Evolutionary conservation across 1,140 invertebrate genomes (phyloP).

Genomic region (Cyclina sinensis): DNA sequence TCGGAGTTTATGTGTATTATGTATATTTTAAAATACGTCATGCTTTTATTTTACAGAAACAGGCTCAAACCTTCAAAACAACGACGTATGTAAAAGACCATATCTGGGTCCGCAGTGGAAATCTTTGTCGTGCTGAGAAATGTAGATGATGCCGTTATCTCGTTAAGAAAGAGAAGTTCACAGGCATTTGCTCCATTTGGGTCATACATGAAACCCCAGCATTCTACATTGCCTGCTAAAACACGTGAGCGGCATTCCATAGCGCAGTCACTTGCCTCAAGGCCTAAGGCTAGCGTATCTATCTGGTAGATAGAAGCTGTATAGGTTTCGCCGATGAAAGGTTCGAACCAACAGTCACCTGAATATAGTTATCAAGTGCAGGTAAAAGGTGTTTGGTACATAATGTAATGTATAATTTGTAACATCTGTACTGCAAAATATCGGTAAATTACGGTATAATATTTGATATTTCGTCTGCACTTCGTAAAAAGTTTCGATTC

Average conservation of each 20-base stretch:
- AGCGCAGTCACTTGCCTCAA: conserved; percentile 20
- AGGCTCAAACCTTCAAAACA: conserved; percentile 57
- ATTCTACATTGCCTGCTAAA: neutral
- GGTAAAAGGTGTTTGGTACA: too few species aligned
- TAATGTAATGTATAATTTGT: too few species aligned
- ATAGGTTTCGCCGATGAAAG: conserved; percentile 10
- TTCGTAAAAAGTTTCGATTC: too few species aligned
- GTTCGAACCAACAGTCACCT: conserved; percentile 58
- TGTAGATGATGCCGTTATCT: neutral
- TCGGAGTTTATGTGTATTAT: too few species aligned
- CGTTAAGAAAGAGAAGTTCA: conserved; percentile 16
- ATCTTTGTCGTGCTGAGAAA: neutral
- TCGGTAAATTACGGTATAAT: too few species aligned
- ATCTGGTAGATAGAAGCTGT: neutral
- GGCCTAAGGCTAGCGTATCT: neutral
- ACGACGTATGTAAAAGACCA: conserved; percentile 33
- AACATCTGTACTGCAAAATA: too few species aligned
- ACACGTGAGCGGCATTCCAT: conserved; percentile 16
- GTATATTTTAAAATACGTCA: too few species aligned
- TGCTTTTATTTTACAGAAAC: too few species aligned
- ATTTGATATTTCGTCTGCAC: too few species aligned
- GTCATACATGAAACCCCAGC: conserved; percentile 50
- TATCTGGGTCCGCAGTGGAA: neutral
- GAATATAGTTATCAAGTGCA: too few species aligned
- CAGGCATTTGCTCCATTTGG: neutral